Base-by-base conservation (phyloP, 1,140 invertebrate genomes). In the Cydia pomonella region DNA sequence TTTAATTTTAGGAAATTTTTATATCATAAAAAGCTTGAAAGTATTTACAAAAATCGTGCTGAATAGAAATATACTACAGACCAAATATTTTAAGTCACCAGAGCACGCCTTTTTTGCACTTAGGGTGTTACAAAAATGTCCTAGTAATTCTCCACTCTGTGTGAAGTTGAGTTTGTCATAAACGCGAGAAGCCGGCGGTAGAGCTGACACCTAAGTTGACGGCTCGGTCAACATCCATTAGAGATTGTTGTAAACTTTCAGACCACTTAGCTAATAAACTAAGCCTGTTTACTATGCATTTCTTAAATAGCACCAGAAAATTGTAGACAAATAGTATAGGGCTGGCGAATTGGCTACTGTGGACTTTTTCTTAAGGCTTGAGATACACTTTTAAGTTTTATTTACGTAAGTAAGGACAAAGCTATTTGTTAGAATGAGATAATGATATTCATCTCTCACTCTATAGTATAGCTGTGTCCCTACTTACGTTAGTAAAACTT, bases 211-310 rank as follows among this genome's bases (percentile, higher is more conserved):
- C 64, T 38, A 69, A 69, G 64, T 69, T 69, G 64, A 69, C 64
- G 64, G 29, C 29, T 69, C 64, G 33, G 33, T 41, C 64, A 38
- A 69, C 64, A 69, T 38, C 64, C 64, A 69, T 69, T 69, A 69
- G 64, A 69, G 29, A 69, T 33, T 69, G 33, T 69, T 69, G 64
- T 69, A 33, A 69, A 69, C 16, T 69, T 41, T 38, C 64, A 38
- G 16, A 69, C 27, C 64, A 69, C 64, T 69, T 69, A 69, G 64
- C 29, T 69, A 41, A 69, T 69, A 69, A 18, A 33, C 64, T 53
- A 4, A 59, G 18, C 53, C 16, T 59, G 53, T 21, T 59, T 23
- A 21, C 53, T 59, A 23, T 59, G 21, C 53, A 59, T 59, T 59
- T 59, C n/a, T 59, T 50, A 50, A 18, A 50, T n/a, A 6, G 9